Base-by-base conservation (phyloP, 2,797 vertebrate species). In the Notamacropus eugenii region DNA sequence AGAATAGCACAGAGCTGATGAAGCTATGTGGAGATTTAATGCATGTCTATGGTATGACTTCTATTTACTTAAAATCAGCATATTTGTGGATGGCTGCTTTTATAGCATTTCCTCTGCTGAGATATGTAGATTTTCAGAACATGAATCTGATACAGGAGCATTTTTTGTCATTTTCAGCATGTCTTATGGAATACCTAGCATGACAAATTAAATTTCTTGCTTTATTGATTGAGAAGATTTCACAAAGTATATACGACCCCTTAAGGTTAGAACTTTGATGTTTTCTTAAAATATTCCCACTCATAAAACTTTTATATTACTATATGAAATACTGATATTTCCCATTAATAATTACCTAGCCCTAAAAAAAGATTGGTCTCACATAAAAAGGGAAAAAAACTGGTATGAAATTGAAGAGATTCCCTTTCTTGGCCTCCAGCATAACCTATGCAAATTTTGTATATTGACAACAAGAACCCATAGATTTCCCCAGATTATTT, bases 341-440 rank as follows among this genome's bases (percentile, higher is more conserved):
- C 5, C 22, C 28, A 29, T 55, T 19, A 94, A 91, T 59, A 95
- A 54, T 93, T 82, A 13, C 5, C 0, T 59, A 90, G 92, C 90
- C 46, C 92, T 95, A 62, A 91, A 95, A 93, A 56, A 93, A 56
- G 2, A 52, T 24, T 52, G 82, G 90, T 50, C 54, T 91, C 90
- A 87, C 93, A 0, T 90, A 92, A 52, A 57, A 90, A 91, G 31
- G 4, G 5, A 92, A 96, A 97, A 56, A 62, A 91, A 94, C 16
- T 95, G 16, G 4, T 92, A 90, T 90, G 50, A 90, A 95, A 92
- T 14, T 56, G 95, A 54, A 91, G 92, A 82, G 24, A 92, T 91
- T 67, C 16, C 34, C 14, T 67, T 67, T 67, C 16, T 67, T 67
- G 34, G 62, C 34, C 62, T n/a, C 22, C 14, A 93, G 22, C 90